Conservation (phyloP, 2,113 vertebrate species). For the Dromas ardeola region DNA sequence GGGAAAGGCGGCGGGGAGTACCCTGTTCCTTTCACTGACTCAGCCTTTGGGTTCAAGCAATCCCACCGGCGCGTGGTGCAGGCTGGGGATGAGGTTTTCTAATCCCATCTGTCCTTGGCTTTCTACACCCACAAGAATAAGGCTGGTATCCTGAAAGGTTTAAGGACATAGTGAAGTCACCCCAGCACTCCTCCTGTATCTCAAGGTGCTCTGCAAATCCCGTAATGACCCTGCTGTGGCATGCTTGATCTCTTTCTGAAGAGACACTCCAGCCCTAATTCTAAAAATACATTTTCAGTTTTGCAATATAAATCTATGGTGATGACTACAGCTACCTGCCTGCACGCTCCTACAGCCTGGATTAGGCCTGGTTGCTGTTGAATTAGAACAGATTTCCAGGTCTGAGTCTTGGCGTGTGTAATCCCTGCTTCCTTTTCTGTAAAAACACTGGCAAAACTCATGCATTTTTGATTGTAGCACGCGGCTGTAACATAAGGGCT, state of each 20-base stretch:
- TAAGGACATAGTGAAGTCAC: neutral
- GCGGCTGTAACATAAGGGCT: neutral
- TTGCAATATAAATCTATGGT: neutral
- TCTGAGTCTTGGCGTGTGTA: neutral
- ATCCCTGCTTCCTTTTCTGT: neutral
- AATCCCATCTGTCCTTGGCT: neutral
- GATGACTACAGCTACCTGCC: neutral
- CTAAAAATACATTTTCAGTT: neutral
- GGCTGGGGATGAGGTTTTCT: neutral
- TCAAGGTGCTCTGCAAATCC: neutral
- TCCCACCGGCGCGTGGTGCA: accelerated
- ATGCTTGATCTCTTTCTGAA: neutral
- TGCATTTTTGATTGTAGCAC: neutral
- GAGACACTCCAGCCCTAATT: neutral
- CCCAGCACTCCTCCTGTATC: neutral
- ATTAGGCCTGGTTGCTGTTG: neutral
- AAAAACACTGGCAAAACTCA: neutral
- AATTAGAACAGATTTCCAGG: neutral
- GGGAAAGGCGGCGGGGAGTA: neutral
- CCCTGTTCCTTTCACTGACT: neutral
- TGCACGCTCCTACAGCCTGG: neutral
- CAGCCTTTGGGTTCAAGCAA: neutral
- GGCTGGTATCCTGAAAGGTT: neutral
- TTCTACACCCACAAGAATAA: neutral
- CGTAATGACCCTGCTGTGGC: neutral